A percentile compares a stretch with the other conserved stretches of the same genome.
These are phyloP conservation scores for Callyntrura sp. DNA, from an alignment of 2,888 invertebrate genomes.

Conservation along the genomic window DNA sequence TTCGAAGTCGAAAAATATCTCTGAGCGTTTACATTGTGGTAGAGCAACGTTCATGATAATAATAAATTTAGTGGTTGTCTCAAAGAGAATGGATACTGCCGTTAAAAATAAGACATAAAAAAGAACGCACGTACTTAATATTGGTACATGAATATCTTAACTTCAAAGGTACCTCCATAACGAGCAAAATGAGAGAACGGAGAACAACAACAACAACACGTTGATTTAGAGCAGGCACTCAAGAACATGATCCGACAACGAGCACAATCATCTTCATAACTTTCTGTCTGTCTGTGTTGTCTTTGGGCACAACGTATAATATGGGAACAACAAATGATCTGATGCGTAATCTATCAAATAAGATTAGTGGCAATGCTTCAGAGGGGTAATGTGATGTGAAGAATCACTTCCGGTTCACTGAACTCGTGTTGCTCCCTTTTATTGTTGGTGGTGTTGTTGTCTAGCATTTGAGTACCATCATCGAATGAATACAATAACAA, in stretches of 20 bases:
- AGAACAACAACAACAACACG: not conserved
- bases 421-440: constrained; percentile 73
- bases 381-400: constrained; percentile 74
- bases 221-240: not conserved
- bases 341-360: constrained; percentile 70
- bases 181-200: not conserved
- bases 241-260: not conserved
- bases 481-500: constrained; percentile 21
- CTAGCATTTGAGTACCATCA: constrained; percentile 33
- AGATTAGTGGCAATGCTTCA: constrained; percentile 71
- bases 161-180: not conserved
- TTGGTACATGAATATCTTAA: not conserved
- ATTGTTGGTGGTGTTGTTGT: constrained; percentile 20
- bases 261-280: not conserved
- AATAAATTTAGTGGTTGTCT: too few relatives aligned
- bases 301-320: constrained; percentile 24
- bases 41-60: too few relatives aligned
- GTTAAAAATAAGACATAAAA: not conserved
- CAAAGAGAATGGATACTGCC: not conserved
- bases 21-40: too few relatives aligned
- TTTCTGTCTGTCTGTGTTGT: not conserved
- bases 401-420: constrained; percentile 84
- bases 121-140: not conserved
- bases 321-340: constrained; percentile 11
- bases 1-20: too few relatives aligned